Conservation (phyloP, 2,888 invertebrate genomes). For the Cecidostiba fungosa region DNA sequence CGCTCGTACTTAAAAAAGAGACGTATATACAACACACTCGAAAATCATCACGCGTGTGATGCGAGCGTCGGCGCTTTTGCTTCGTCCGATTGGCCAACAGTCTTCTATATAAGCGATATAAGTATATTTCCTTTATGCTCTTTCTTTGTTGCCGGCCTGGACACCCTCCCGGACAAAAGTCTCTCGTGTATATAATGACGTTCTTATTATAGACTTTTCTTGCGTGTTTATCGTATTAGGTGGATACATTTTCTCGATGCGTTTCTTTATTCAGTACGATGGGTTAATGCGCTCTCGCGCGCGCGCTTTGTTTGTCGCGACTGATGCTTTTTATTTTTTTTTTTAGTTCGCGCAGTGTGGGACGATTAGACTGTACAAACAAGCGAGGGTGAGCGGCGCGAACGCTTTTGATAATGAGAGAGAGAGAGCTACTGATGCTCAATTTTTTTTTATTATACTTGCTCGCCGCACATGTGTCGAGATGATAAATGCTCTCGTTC, state of each 20-base stretch:
- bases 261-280: not conserved
- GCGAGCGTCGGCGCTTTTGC: constrained; percentile 35
- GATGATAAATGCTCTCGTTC: not conserved
- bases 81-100: constrained; percentile 7
- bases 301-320: not conserved
- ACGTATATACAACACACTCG: not conserved
- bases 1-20: constrained; percentile 22
- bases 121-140: not conserved
- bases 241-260: not conserved
- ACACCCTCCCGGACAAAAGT: too few species aligned
- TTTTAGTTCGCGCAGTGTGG: not conserved
- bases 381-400: not conserved
- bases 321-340: not conserved
- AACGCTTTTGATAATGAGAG: not conserved
- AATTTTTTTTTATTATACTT: not conserved
- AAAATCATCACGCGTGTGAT: constrained; percentile 26
- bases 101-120: not conserved
- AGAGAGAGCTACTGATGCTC: not conserved
- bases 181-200: too few species aligned
- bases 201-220: too few species aligned
- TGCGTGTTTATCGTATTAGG: too few species aligned
- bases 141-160: not conserved
- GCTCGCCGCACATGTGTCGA: too few species aligned
- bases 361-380: constrained; percentile 5
- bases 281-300: not conserved